A percentile compares a stretch with the other conserved stretches of the same genome.
Evolutionary conservation across 1,140 invertebrate species (phyloP).

Genomic region (Pogonomyrmex californicus): DNA sequence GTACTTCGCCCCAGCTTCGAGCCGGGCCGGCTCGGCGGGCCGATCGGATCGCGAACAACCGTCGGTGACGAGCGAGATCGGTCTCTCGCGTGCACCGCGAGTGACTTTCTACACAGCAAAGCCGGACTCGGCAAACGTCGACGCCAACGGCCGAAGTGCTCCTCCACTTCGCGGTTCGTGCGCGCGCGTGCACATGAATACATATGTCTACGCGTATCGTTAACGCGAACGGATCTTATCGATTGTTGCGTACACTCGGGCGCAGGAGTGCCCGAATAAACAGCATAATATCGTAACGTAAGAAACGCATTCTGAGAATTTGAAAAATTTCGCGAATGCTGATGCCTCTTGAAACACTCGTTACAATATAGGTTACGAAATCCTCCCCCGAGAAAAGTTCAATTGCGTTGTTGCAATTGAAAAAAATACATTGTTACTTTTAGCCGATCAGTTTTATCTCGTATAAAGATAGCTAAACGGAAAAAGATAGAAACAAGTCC

Average conservation of each 20-base stretch:
- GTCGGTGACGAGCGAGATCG: background rate
- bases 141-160: conserved; percentile 6
- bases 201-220: conserved; percentile 39
- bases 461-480: background rate
- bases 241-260: conserved; percentile 43
- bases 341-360: background rate
- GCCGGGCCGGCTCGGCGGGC: background rate
- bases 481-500: background rate
- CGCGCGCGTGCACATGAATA: conserved; percentile 1
- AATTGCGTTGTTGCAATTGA: background rate
- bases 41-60: background rate
- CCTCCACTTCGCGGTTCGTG: conserved; percentile 1
- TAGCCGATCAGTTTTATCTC: background rate
- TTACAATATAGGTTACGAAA: background rate
- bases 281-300: background rate
- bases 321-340: background rate
- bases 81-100: background rate
- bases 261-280: conserved; percentile 19
- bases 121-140: background rate
- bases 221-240: conserved; percentile 55
- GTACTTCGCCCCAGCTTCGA: background rate
- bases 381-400: background rate
- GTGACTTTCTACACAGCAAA: conserved; percentile 46
- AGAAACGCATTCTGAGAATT: background rate
- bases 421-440: background rate